phyloP scores from a whole-genome alignment of 2,113 vertebrate species.

The Chascanopsetta lugubris region DNA sequence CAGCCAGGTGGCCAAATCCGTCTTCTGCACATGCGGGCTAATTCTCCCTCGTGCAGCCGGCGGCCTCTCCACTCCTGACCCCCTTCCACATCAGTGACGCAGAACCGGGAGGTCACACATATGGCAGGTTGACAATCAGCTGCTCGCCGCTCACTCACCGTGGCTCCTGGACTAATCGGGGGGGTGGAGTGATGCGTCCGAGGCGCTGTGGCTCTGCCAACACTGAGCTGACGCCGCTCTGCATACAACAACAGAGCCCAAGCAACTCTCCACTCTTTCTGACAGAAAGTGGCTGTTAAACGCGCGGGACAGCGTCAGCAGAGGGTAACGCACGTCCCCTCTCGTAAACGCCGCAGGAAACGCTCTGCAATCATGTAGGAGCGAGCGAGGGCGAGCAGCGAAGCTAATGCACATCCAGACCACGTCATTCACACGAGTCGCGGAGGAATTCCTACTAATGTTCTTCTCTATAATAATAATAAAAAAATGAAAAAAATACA shows the following conservation, averaged over 20 bases:
- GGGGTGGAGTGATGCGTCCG: neutral
- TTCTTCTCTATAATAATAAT: neutral
- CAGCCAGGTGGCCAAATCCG: constrained; percentile 70
- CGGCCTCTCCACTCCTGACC: constrained; percentile 45
- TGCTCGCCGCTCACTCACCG: constrained; percentile 9
- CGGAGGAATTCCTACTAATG: neutral
- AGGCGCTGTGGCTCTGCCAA: neutral
- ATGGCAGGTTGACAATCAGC: constrained; percentile 56
- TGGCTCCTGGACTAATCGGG: constrained; percentile 10
- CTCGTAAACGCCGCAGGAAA: constrained; percentile 10
- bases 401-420: neutral
- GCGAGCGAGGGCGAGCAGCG: neutral
- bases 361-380: constrained; percentile 24
- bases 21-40: constrained; percentile 51
- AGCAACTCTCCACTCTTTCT: neutral
- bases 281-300: too few relatives aligned
- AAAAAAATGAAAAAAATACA: neutral
- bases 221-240: neutral
- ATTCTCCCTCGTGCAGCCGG: constrained; percentile 60
- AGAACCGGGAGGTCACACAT: constrained; percentile 57
- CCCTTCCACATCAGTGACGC: constrained; percentile 58
- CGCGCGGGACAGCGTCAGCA: constrained; percentile 4
- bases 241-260: neutral
- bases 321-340: too few relatives aligned
- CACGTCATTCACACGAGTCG: neutral